phyloP scores from a whole-genome alignment of 2,797 vertebrate genomes.

The Argya squamiceps region DNA sequence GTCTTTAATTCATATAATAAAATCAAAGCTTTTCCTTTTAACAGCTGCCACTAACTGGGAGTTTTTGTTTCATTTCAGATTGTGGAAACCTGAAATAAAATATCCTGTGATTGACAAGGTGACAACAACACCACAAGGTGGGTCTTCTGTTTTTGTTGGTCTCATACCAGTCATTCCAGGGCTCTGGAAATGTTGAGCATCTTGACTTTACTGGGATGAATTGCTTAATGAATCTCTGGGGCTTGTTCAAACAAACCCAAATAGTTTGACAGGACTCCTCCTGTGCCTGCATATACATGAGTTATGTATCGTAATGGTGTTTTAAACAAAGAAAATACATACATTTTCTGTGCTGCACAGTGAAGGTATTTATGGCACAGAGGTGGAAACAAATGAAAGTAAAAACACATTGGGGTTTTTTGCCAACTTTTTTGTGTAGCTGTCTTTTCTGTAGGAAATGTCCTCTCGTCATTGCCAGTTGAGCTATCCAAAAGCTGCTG shows the following conservation, averaged over 20 bases:
- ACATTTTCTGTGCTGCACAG: not conserved
- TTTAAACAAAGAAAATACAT: not conserved
- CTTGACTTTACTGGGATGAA: not conserved
- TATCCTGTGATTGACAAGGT: constrained; percentile 7
- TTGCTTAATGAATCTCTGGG: not conserved
- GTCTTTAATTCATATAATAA: not conserved
- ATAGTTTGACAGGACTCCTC: not conserved
- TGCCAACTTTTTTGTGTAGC: not conserved
- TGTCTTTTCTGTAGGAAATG: not conserved
- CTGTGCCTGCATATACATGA: not conserved
- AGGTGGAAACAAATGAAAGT: not conserved
- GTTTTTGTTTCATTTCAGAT: constrained; percentile 66
- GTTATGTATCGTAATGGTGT: not conserved
- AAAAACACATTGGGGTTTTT: not conserved
- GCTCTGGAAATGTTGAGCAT: not conserved
- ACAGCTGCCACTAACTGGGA: not conserved
- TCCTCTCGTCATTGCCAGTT: fast-evolving
- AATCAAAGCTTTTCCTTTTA: not conserved
- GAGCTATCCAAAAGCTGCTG: not conserved
- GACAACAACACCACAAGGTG: constrained; percentile 40
- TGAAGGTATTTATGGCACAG: not conserved
- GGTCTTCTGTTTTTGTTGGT: constrained; percentile 31
- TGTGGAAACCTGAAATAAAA: constrained; percentile 38
- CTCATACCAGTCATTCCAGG: not conserved
- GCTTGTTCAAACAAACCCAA: not conserved